phyloP scores from a whole-genome alignment of 1,140 invertebrate species.

The Cylas formicarius region DNA sequence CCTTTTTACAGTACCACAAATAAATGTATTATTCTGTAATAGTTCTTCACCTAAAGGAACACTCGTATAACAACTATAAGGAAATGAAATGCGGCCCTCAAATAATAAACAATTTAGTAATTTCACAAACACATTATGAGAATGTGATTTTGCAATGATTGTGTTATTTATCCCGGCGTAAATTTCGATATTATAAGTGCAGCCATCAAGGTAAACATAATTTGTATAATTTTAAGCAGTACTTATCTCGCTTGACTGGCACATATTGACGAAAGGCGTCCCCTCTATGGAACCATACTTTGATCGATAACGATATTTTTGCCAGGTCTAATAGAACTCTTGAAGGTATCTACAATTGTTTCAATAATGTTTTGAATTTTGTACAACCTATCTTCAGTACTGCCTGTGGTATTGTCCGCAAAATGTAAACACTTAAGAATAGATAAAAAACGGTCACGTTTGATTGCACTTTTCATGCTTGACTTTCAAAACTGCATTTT shows the following conservation, averaged over 20 bases:
- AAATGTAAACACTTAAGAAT: slow-evolving; percentile 2
- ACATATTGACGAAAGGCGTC: slow-evolving; percentile 3
- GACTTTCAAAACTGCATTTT: no score
- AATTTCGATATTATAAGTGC: slow-evolving; percentile 4
- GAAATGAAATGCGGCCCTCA: slow-evolving; percentile 1
- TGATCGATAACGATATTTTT: not conserved
- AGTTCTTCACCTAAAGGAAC: slow-evolving; percentile 8
- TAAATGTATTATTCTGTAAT: not conserved
- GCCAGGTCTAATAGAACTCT: not conserved
- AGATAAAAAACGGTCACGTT: not conserved
- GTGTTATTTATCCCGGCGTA: slow-evolving; percentile 4
- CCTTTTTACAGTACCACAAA: slow-evolving; percentile 2
- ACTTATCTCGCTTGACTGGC: slow-evolving; percentile 6
- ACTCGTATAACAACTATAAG: slow-evolving; percentile 8
- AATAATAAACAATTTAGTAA: not conserved
- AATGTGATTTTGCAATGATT: not conserved
- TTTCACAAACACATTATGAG: slow-evolving; percentile 6
- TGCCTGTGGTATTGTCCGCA: not conserved
- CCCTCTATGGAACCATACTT: slow-evolving; percentile 5
- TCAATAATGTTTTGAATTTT: not conserved
- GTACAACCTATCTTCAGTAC: not conserved
- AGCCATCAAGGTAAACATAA: slow-evolving; percentile 1
- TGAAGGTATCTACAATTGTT: not conserved
- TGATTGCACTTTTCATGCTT: slow-evolving; percentile 1
- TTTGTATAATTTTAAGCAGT: slow-evolving; percentile 10